Percentiles rank a stretch among this genome's conserved stretches.
These are phyloP conservation scores for Xylocampa areola DNA, from an alignment of 2,888 invertebrate species.

Conservation along the genomic window DNA sequence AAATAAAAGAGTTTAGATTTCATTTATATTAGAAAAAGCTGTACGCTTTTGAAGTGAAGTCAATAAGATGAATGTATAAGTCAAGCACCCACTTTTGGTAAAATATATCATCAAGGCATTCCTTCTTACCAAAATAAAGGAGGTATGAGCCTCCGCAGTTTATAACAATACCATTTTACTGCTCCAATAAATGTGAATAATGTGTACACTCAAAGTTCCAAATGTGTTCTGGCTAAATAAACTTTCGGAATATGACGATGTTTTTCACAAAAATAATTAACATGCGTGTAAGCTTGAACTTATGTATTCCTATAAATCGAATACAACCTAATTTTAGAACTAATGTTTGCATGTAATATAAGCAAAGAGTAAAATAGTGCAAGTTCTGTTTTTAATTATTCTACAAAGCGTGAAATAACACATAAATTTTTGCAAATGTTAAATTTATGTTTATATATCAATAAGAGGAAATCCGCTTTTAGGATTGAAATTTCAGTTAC, in stretches of 20 bases:
- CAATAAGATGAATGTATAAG: background rate
- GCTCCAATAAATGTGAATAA: constrained; percentile 3
- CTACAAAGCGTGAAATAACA: constrained; percentile 21
- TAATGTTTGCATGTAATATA: constrained; percentile 13
- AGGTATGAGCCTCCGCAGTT: background rate
- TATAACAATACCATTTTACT: constrained; percentile 1
- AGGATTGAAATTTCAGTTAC: background rate
- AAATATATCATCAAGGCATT: background rate
- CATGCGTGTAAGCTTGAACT: background rate
- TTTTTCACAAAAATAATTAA: background rate
- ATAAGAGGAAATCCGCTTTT: constrained; percentile 1
- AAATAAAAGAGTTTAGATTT: background rate
- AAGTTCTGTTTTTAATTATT: constrained; percentile 41
- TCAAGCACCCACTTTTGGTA: background rate
- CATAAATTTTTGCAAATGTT: background rate
- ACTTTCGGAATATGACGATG: background rate
- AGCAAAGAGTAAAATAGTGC: constrained; percentile 18
- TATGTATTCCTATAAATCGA: background rate
- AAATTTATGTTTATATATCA: constrained; percentile 2
- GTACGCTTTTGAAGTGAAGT: background rate
- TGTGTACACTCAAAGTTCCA: background rate
- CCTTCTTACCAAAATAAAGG: background rate
- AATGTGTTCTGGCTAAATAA: background rate
- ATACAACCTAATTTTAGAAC: constrained; percentile 18
- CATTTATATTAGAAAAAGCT: background rate